Evolutionary conservation across 2,888 invertebrate genomes (phyloP), one percentile per base, ranked within the genome.

Genomic region (Calameuta idolon): DNA sequence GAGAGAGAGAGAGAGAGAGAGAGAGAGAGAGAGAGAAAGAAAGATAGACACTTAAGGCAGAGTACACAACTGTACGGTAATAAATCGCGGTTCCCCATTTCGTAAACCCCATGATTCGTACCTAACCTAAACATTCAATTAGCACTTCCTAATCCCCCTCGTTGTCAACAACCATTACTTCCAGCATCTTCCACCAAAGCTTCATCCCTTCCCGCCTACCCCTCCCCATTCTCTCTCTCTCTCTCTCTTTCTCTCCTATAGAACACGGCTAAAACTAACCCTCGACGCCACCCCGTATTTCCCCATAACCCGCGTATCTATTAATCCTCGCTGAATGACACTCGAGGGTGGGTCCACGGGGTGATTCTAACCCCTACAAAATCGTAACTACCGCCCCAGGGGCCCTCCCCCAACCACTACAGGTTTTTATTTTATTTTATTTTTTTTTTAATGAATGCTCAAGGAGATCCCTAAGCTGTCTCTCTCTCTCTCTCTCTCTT

Each of bases 161-260:
- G 88, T 89, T 89, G 90, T 90, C 91, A 91, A 91, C 90, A 90
- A 86, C 90, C 89, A 91, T 91, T 91, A 91, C 89, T 91, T 91
- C 91, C 91, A 91, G 90, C 91, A 91, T 91, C 89, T 90, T 90
- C 87, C 84, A 37, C 73, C 40, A n/a, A 12, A 74, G 33, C 80
- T 83, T 81, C 77, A 79, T 81, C 80, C 81, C 82, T 83, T 79
- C 31, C 80, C 77, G 75, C 76, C 79, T 77, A 31, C 69, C 69
- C 79, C 75, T 73, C 81, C 79, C 73, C 83, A 83, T 83, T 80
- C 81, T 81, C 82, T 83, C 80, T 79, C 81, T 76, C 80, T 80
- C 34, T 78, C 79, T 81, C 82, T 83, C 80, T 79, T 80, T 76
- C 77, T 75, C 79, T 80, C 79, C 73, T 77, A 77, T 77, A 40